Base-by-base conservation (phyloP, 2,888 invertebrate genomes). In the Aphrophora alni region DNA sequence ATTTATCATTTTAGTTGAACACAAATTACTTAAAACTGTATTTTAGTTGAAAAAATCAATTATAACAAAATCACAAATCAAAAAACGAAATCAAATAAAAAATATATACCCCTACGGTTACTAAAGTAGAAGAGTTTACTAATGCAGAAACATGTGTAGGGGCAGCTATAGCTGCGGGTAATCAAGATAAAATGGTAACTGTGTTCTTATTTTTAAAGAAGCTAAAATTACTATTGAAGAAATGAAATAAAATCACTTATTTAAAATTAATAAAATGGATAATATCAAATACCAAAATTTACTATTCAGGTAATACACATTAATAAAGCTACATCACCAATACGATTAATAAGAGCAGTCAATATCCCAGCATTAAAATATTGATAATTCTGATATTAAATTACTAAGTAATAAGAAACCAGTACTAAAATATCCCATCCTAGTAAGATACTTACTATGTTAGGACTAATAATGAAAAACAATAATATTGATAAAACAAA, bases 121-220 rank as follows among this genome's bases (percentile, higher is more conserved):
- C 93, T 93, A 86, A 94, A 90, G n/a, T n/a, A n/a, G 94, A 95
- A 83, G 94, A 95, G 90, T 95, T 94, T 84, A 93, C 94, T 89
- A 94, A 90, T 82, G 93, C 91, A n/a, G 93, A 93, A 80, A 94
- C 92, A 12, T 94, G 94, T 0, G 94, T 95, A 44, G 94, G 94
- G 71, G 94, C 94, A 0, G 93, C 93, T 88, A 95, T 95, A 70
- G 94, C 94, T 0, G 92, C 92, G 0, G 95, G 95, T 75, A 94
- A 88, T 85, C 94, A 95, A 72, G 93, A 91, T 93, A 93, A 92
- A 95, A 95, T 73, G 95, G 94, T 90, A 95, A 92, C 88, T 95
- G 94, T 87, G 94, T 95, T 85, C 94, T 95, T 88, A 95, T 95
- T 82, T 94, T 94, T 89, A 94, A 91, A 77, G 91, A 90, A 0